Conservation (phyloP, 2,797 vertebrate genomes). For the Cuniculus paca region DNA sequence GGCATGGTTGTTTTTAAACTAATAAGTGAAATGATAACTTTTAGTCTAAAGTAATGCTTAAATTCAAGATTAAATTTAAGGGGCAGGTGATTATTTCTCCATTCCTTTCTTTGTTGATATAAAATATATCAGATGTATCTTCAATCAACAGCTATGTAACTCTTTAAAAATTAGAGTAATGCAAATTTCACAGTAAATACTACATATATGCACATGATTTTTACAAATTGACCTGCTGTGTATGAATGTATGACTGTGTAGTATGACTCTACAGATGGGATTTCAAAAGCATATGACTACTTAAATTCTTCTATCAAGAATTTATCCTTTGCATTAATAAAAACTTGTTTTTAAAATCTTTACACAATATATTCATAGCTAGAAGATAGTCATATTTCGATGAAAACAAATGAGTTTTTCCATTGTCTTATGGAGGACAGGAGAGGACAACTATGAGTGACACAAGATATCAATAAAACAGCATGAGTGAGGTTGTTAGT, state of each 20-base stretch:
- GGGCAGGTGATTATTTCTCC: background rate
- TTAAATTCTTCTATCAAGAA: background rate
- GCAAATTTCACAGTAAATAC: background rate
- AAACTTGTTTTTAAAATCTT: background rate
- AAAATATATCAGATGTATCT: background rate
- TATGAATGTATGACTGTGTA: background rate
- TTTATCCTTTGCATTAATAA: background rate
- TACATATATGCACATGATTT: background rate
- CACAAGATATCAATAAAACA: background rate
- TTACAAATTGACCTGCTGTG: background rate
- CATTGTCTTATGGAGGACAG: background rate
- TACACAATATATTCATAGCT: background rate
- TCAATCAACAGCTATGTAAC: background rate
- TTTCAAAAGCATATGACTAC: background rate
- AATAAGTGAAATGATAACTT: background rate
- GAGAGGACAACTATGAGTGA: background rate
- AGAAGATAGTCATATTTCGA: background rate
- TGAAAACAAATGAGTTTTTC: background rate
- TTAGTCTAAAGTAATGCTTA: background rate
- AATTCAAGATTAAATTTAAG: constrained; percentile 11
- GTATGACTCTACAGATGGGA: background rate
- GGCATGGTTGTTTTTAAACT: background rate
- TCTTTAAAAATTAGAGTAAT: constrained; percentile 37
- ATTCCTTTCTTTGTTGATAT: background rate
- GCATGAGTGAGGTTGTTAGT: background rate